Evolutionary conservation across 2,113 vertebrate genomes (phyloP).

Genomic region (Elephas maximus): DNA sequence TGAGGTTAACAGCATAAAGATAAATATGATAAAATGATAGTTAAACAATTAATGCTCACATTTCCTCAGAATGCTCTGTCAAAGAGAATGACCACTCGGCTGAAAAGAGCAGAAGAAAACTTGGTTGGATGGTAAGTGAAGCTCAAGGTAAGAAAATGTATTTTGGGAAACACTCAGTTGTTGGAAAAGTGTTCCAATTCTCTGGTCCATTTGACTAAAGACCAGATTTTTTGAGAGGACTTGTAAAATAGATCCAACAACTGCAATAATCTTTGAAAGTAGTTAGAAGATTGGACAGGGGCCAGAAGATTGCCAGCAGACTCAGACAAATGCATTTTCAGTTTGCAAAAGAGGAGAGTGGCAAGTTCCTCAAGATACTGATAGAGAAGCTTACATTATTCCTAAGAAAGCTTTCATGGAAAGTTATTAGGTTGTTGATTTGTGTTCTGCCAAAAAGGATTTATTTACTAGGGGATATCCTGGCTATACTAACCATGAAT

Average conservation of each 20-base stretch:
- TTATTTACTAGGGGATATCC: neutral
- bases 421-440: neutral
- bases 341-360: neutral
- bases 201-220: neutral
- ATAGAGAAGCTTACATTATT: neutral
- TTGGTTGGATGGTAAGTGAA: neutral
- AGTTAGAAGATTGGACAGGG: neutral
- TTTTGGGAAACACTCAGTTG: neutral
- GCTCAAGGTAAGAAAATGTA: neutral
- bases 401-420: neutral
- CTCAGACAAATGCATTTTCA: neutral
- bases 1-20: neutral
- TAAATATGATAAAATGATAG: neutral
- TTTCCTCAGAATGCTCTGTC: neutral
- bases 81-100: neutral
- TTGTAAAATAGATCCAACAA: neutral
- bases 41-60: neutral
- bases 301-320: neutral
- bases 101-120: neutral
- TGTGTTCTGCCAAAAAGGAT: neutral
- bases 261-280: constrained; percentile 6
- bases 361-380: constrained; percentile 5
- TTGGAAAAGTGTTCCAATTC: neutral
- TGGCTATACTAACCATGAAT: neutral
- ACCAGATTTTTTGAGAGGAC: neutral